Evolutionary conservation across 2,113 vertebrate species (phyloP).

Genomic region (Brevimyrus niger): DNA sequence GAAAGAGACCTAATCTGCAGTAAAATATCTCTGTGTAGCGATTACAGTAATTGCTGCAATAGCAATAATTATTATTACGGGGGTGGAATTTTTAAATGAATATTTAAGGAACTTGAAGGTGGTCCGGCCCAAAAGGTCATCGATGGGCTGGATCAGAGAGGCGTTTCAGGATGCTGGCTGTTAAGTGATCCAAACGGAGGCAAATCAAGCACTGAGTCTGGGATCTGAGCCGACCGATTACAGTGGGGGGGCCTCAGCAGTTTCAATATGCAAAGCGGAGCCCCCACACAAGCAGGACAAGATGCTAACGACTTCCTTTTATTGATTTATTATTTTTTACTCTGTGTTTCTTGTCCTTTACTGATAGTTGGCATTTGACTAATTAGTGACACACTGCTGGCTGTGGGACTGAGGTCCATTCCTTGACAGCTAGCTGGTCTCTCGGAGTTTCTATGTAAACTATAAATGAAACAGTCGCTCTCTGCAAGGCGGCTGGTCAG

Average conservation of each 20-base stretch:
- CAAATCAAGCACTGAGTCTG: neutral
- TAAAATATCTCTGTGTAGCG: neutral
- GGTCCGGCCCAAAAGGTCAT: neutral
- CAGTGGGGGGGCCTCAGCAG: neutral
- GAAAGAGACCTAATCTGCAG: neutral
- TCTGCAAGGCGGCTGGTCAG: neutral
- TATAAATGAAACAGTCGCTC: neutral
- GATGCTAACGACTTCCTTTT: neutral
- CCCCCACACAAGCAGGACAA: neutral
- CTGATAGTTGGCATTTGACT: neutral
- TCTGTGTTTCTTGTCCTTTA: neutral
- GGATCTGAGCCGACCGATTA: neutral
- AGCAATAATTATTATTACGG: neutral
- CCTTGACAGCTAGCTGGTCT: neutral
- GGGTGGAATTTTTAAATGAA: neutral
- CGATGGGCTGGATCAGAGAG: neutral
- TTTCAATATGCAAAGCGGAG: neutral
- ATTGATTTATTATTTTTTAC: constrained; percentile 4
- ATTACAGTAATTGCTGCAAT: neutral
- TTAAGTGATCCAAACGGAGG: neutral
- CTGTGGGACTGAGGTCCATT: neutral
- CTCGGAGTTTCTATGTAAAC: neutral
- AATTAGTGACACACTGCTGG: neutral
- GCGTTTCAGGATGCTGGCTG: neutral
- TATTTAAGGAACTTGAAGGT: neutral